A percentile compares a stretch with the other conserved stretches of the same genome.
Conservation (phyloP, 1,140 invertebrate species). For the Drosophila takahashii region DNA sequence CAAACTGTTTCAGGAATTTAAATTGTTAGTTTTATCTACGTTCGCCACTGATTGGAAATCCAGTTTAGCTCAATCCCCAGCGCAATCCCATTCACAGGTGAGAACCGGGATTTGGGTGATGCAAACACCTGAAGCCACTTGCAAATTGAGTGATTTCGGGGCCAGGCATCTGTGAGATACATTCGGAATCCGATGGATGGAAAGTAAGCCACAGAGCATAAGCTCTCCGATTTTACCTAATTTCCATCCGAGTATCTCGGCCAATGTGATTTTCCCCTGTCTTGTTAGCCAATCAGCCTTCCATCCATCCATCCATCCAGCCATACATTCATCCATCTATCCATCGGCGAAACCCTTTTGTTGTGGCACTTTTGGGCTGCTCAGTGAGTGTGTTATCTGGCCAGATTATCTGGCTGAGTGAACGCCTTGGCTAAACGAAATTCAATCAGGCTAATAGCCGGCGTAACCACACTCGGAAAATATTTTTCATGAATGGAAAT, state of each 20-base stretch:
- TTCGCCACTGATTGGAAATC: slow-evolving; percentile 39
- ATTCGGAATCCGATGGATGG: slow-evolving; percentile 16
- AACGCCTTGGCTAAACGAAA: slow-evolving; percentile 70
- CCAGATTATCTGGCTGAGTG: slow-evolving; percentile 60
- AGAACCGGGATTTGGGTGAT: slow-evolving; percentile 5
- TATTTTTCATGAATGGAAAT: not conserved
- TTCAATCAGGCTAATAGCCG: slow-evolving; percentile 76
- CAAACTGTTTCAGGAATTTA: slow-evolving; percentile 64
- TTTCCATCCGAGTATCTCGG: slow-evolving; percentile 18
- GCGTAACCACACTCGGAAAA: slow-evolving; percentile 29
- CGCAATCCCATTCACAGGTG: slow-evolving; percentile 15
- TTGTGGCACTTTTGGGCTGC: slow-evolving; percentile 47
- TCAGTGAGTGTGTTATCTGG: slow-evolving; percentile 46
- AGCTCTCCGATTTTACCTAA: slow-evolving; percentile 28
- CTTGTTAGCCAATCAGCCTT: slow-evolving; percentile 24
- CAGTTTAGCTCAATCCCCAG: slow-evolving; percentile 19
- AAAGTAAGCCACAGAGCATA: slow-evolving; percentile 27
- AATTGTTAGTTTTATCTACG: slow-evolving; percentile 75
- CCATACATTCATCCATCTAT: slow-evolving; percentile 7
- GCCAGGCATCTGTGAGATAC: slow-evolving; percentile 14
- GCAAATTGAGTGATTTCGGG: slow-evolving; percentile 35
- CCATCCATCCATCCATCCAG: slow-evolving; percentile 7
- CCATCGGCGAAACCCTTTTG: slow-evolving; percentile 39
- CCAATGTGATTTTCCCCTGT: slow-evolving; percentile 26
- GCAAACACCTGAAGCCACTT: slow-evolving; percentile 35